Conservation (phyloP, 92 coral and sea anemone species). For the Nematostella vectensis region DNA sequence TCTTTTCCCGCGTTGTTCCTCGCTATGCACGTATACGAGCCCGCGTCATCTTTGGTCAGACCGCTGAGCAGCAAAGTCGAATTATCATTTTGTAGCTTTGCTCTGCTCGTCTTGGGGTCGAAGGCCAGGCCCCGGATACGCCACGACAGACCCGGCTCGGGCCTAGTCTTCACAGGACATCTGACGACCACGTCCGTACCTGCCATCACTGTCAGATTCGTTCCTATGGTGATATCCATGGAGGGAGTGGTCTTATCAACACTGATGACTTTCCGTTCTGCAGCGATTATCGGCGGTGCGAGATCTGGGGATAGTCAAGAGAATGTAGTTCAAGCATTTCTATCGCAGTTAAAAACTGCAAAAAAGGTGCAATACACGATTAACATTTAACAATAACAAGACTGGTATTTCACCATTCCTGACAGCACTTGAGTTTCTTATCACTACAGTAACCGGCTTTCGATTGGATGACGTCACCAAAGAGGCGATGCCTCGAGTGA, state of each 20-base stretch:
- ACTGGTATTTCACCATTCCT: too few species aligned
- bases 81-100: slow-evolving; percentile 12
- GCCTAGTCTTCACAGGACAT: slow-evolving; percentile 49
- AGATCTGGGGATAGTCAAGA: slow-evolving; percentile 37
- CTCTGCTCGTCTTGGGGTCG: not conserved
- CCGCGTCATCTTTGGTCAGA: slow-evolving; percentile 17
- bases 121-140: slow-evolving; percentile 13
- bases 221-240: slow-evolving; percentile 33
- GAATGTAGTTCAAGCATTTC: too few species aligned
- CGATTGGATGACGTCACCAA: slow-evolving; percentile 30
- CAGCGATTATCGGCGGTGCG: slow-evolving; percentile 50
- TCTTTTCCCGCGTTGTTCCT: slow-evolving; percentile 38
- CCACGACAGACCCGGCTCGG: slow-evolving; percentile 47
- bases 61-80: slow-evolving; percentile 13
- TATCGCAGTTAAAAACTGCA: too few species aligned
- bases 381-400: too few species aligned
- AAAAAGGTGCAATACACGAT: too few species aligned
- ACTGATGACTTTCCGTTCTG: slow-evolving; percentile 43
- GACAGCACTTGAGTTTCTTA: slow-evolving; percentile 53
- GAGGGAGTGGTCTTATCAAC: slow-evolving; percentile 9
- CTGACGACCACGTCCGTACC: slow-evolving; percentile 49
- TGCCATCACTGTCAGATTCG: slow-evolving; percentile 61
- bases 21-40: slow-evolving; percentile 25
- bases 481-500: slow-evolving; percentile 32
- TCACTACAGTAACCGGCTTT: slow-evolving; percentile 27